Evolutionary conservation across 2,797 vertebrate species (phyloP).

Genomic region (Sebastolobus altivelis): DNA sequence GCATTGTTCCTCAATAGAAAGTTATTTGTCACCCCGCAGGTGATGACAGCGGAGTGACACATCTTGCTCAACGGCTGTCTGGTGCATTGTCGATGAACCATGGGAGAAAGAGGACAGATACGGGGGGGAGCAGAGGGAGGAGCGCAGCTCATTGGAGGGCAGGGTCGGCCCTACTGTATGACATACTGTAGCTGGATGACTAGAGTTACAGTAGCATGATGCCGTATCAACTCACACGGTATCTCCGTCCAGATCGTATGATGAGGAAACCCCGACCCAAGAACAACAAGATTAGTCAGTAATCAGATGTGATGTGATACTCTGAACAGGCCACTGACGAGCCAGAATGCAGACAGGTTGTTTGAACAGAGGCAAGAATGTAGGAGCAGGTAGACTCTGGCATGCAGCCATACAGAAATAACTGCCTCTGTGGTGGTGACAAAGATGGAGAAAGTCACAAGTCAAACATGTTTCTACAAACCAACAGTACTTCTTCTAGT

Average conservation of each 20-base stretch:
- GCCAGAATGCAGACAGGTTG: conserved; percentile 47
- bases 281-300: conserved; percentile 72
- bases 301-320: conserved; percentile 73
- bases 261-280: conserved; percentile 68
- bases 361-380: conserved; percentile 38
- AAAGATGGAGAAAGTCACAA: background rate
- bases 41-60: conserved; percentile 51
- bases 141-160: conserved; percentile 26
- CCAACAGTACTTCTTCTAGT: background rate
- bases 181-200: conserved; percentile 43
- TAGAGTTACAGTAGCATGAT: conserved; percentile 68
- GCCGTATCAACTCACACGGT: conserved; percentile 60
- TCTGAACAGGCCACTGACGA: conserved; percentile 24
- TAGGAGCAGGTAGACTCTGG: conserved; percentile 23
- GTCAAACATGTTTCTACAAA: background rate
- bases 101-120: conserved; percentile 8
- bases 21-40: conserved; percentile 27
- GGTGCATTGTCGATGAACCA: conserved; percentile 25
- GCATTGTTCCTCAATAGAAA: conserved; percentile 16
- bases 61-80: conserved; percentile 32
- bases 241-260: conserved; percentile 59
- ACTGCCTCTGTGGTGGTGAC: background rate
- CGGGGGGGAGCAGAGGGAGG: conserved; percentile 17
- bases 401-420: background rate
- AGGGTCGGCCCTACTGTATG: conserved; percentile 32